These are phyloP conservation scores for Galaxias olidus DNA, from an alignment of 2,797 vertebrate species.

Conservation along the genomic window DNA sequence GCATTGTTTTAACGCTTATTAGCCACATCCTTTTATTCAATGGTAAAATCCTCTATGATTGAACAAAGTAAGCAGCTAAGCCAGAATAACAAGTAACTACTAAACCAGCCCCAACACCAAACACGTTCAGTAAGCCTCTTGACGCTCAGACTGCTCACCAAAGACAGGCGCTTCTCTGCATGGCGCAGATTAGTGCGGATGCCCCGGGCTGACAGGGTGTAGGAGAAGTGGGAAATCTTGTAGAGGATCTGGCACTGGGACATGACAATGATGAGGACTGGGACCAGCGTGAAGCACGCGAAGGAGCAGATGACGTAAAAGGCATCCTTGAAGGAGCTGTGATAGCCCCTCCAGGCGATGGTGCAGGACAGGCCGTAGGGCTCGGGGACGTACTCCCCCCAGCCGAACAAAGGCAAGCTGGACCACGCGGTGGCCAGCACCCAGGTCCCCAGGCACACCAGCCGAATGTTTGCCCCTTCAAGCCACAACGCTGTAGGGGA, in stretches of 20 bases:
- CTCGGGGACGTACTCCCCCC: slow-evolving; percentile 72
- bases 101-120: too few relatives aligned
- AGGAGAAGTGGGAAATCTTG: slow-evolving; percentile 59
- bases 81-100: too few relatives aligned
- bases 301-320: slow-evolving; percentile 71
- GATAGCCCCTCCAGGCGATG: slow-evolving; percentile 68
- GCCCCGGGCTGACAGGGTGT: slow-evolving; percentile 46
- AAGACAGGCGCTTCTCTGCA: slow-evolving; percentile 57
- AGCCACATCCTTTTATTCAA: too few relatives aligned
- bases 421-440: slow-evolving; percentile 62
- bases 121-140: too few relatives aligned
- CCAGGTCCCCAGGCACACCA: slow-evolving; percentile 60
- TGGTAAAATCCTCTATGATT: too few relatives aligned
- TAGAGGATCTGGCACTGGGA: slow-evolving; percentile 66
- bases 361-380: slow-evolving; percentile 75
- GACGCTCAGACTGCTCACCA: slow-evolving; percentile 46
- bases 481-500: slow-evolving; percentile 52
- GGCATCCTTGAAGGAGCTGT: slow-evolving; percentile 66
- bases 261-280: slow-evolving; percentile 61
- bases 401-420: slow-evolving; percentile 68
- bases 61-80: too few relatives aligned
- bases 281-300: slow-evolving; percentile 60
- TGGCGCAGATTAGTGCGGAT: slow-evolving; percentile 54
- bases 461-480: slow-evolving; percentile 47
- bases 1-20: not conserved